Evolutionary conservation across 2,113 vertebrate genomes (phyloP).

Genomic region (Sceloporus tristichus): DNA sequence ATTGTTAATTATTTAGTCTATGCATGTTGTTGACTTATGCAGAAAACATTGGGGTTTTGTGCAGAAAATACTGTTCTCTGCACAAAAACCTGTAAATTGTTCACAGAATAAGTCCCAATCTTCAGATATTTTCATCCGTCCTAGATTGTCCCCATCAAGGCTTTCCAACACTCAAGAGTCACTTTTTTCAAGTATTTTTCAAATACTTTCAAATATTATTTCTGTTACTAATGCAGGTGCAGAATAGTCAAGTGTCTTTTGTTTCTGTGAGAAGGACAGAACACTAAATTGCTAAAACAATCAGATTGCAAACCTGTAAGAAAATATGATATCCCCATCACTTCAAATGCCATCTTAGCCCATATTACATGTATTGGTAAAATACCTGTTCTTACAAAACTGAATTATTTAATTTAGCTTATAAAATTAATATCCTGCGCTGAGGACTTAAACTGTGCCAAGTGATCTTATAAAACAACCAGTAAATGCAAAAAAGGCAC

Average conservation of each 20-base stretch:
- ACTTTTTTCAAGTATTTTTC: no score
- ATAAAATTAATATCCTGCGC: not conserved
- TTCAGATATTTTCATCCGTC: no score
- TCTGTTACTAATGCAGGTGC: no score
- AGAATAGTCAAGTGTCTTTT: not conserved
- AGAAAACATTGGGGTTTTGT: no score
- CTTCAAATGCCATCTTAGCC: not conserved
- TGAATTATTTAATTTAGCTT: not conserved
- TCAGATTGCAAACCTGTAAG: not conserved
- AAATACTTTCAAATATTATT: no score
- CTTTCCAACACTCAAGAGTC: no score
- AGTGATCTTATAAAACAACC: not conserved
- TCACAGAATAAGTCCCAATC: no score
- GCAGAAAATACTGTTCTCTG: no score
- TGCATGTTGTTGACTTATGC: no score
- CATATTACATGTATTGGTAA: not conserved
- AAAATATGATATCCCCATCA: not conserved
- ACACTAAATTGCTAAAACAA: not conserved
- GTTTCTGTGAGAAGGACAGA: not conserved
- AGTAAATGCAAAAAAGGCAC: not conserved
- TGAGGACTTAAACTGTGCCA: not conserved
- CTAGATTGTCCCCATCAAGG: no score
- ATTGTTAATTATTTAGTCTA: no score
- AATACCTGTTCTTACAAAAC: not conserved
- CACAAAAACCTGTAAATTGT: no score